phyloP scores from a whole-genome alignment of 2,797 vertebrate genomes.

The Hyperoplus immaculatus region DNA sequence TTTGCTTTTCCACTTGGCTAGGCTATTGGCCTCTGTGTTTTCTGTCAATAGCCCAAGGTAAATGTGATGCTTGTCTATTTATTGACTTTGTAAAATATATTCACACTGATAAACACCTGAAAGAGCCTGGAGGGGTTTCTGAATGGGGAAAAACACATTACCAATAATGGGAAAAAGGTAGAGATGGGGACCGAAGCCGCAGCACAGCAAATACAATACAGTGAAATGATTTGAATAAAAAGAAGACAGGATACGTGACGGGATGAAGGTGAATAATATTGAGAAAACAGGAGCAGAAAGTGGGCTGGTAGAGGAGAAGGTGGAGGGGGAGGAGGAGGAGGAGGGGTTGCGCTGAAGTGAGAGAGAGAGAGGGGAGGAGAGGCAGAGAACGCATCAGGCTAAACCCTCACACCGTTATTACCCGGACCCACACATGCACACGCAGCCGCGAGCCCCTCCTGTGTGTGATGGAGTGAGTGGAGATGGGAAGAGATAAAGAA shows the following conservation, averaged over 20 bases:
- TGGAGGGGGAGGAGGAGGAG: conserved; percentile 55
- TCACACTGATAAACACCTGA: conserved; percentile 37
- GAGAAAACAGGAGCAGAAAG: conserved; percentile 67
- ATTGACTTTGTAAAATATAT: conserved; percentile 38
- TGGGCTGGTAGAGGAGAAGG: conserved; percentile 54
- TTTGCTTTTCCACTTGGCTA: conserved; percentile 28
- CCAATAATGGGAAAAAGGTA: conserved; percentile 5
- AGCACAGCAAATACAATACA: conserved; percentile 11
- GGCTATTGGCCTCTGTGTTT: background rate
- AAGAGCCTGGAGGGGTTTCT: conserved; percentile 10
- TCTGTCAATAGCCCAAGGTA: conserved; percentile 11
- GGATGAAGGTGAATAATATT: conserved; percentile 70
- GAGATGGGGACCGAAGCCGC: background rate
- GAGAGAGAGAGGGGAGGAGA: conserved; percentile 74
- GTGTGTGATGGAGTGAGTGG: conserved; percentile 79
- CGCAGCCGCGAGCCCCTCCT: conserved; percentile 64
- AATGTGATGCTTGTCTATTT: conserved; percentile 17
- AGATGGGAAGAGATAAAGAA: conserved; percentile 74
- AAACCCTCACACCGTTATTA: conserved; percentile 85
- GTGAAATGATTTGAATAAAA: conserved; percentile 43
- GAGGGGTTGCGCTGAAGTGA: conserved; percentile 76
- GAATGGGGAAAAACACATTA: conserved; percentile 22
- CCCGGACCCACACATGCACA: conserved; percentile 82
- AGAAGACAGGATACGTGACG: conserved; percentile 51
- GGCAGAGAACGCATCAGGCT: conserved; percentile 75